A percentile compares a stretch with the other conserved stretches of the same genome.
Conservation (phyloP, 2,888 invertebrate genomes). For the Drosophila kuntzei region DNA sequence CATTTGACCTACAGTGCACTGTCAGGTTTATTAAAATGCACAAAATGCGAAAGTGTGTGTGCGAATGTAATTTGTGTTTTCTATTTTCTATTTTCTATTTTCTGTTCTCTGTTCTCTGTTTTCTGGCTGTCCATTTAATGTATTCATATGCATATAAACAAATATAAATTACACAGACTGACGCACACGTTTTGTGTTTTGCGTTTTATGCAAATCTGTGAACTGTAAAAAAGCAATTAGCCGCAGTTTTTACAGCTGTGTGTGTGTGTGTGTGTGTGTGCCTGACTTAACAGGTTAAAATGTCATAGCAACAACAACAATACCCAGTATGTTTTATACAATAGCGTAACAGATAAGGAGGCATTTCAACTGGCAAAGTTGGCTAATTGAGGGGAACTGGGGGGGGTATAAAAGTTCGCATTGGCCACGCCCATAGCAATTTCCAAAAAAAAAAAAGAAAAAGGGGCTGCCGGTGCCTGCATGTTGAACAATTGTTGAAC, state of each 20-base stretch:
- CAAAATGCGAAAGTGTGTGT: conserved; percentile 16
- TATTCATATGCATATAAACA: conserved; percentile 77
- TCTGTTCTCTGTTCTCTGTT: too few relatives aligned
- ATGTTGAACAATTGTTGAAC: conserved; percentile 26
- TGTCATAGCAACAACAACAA: conserved; percentile 33
- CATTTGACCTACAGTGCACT: too few relatives aligned
- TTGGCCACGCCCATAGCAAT: conserved; percentile 23
- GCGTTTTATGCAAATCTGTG: conserved; percentile 70
- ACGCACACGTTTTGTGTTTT: conserved; percentile 53
- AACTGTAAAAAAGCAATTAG: conserved; percentile 73
- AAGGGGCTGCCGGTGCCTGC: conserved; percentile 1
- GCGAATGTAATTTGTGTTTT: conserved; percentile 39
- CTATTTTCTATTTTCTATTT: too few relatives aligned
- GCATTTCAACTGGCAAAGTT: background rate
- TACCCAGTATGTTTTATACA: conserved; percentile 12
- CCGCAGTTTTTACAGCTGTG: conserved; percentile 68
- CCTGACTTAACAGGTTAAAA: conserved; percentile 47
- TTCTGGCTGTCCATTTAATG: conserved; percentile 57
- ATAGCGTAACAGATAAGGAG: conserved; percentile 19
- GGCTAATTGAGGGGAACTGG: background rate
- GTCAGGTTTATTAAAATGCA: conserved; percentile 68
- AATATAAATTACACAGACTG: conserved; percentile 72
- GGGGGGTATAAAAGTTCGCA: background rate
- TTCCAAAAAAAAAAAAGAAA: too few relatives aligned
- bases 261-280: conserved; percentile 22